Base-by-base conservation (phyloP, 2,888 invertebrate genomes). In the Agrochola macilenta region DNA sequence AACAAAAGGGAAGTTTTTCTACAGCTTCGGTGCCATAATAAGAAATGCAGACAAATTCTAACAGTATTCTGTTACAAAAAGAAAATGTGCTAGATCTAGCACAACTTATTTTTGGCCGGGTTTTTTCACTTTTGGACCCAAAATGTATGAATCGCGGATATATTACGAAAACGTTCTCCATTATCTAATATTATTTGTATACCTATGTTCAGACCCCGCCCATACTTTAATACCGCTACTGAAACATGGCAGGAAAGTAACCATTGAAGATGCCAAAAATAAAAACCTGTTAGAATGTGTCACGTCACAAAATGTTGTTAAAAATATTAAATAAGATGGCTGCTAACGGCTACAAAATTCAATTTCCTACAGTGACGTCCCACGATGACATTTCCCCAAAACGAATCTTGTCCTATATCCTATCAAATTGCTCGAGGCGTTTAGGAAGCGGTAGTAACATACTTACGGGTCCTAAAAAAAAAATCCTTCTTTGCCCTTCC, bases 371-470 rank as follows among this genome's bases (percentile, higher is more conserved):
- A 49, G 52, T 74, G 78, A 75, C 70, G 60, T 82, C 64, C 70
- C 49, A 54, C 11, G 54, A 58, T 82, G 71, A 65, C 39, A 64
- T 74, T 78, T 69, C 61, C 57, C 39, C 26, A 64, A 71, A 74
- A 78, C 54, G 78, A 83, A 82, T 78, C 52, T 69, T 61, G 65
- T 85, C 69, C 35, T 78, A 52, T 66, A 65, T 30, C 60, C 57
- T 58, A 58, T 46, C 17, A 79, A 83, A 79, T 83, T 66, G 83
- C 86, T 86, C 17, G 60, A 75, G 86, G 86, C 83, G 68, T 73
- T 82, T 69, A 78, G 68, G 74, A 58, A n/a, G 54, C 58, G 69
- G 65, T 83, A 39, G 79, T 69, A 75, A 79, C 77, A 78, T 63
- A 69, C 78, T 83, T 82, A 72, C 39, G 69, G 54, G 54, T 72